Base-by-base conservation (phyloP, 2,797 vertebrate genomes). In the Enteromius thamalakanensis region DNA sequence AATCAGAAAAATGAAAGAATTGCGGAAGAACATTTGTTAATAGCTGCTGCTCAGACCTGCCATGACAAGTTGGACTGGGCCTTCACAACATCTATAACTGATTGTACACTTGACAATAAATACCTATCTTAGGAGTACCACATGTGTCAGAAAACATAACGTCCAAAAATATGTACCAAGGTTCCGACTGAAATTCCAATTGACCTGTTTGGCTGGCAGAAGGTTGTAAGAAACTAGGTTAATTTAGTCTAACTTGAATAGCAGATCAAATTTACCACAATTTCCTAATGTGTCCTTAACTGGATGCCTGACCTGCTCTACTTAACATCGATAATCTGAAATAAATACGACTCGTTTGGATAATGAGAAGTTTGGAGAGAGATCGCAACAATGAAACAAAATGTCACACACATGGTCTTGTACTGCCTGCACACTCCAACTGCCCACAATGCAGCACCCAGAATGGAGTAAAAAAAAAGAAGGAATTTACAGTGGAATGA, bases 401-500 rank as follows among this genome's bases (percentile, higher is more conserved):
- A 75, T 29, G 60, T 53, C 60, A 82, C 42, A n/a, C 80, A 53
- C 21, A 65, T 45, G 45, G 45, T 70, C 74, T 1, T 10, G 21
- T n/a, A 37, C 1, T 5, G 21, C 71, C 51, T 79, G 79, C 34
- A 58, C 2, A 19, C 42, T 76, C 79, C 83, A 70, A 84, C 83
- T 84, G 79, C 69, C 79, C 68, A 72, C 75, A 60, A 78, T 42
- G 34, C 14, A 32, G 23, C 76, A 72, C 32, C 37, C 32, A 42
- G 34, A 55, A 23, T 1, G 10, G 45, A 65, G 15, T 32, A 0
- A 70, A 42, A 64, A 29, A 26, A 64, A 26, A 49, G 2, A 17
- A 7, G 40, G 64, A 75, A 86, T 84, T 85, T 68, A 19, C 8
- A 84, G 84, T 86, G 89, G 91, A 92, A 89, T 88, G 86, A 89